Conservation (phyloP, 1,140 invertebrate genomes). For the Drosophila arawakana region DNA sequence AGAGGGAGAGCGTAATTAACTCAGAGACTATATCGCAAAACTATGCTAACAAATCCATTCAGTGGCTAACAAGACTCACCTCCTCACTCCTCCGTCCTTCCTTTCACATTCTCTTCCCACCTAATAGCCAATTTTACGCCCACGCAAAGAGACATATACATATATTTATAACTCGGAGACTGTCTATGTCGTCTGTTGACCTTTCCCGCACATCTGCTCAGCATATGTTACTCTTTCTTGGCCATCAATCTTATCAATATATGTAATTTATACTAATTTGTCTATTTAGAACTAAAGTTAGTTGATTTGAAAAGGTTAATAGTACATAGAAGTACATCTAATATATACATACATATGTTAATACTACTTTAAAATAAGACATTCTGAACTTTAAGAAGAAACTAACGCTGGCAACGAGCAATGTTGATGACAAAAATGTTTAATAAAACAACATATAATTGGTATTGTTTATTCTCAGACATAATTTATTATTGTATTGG, state of each 20-base stretch:
- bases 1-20: slow-evolving; percentile 8
- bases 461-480: slow-evolving; percentile 55
- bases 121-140: slow-evolving; percentile 39
- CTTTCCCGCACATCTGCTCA: slow-evolving; percentile 24
- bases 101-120: neutral
- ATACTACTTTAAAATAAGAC: slow-evolving; percentile 7
- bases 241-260: neutral
- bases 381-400: neutral
- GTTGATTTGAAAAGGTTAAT: neutral
- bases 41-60: slow-evolving; percentile 68
- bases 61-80: slow-evolving; percentile 10
- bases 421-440: slow-evolving; percentile 32
- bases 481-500: slow-evolving; percentile 66
- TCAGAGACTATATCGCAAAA: slow-evolving; percentile 63
- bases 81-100: slow-evolving; percentile 5
- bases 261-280: neutral
- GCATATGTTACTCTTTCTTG: slow-evolving; percentile 9
- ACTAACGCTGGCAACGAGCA: neutral
- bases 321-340: neutral
- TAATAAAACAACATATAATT: slow-evolving; percentile 75
- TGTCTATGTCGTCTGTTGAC: slow-evolving; percentile 11
- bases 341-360: slow-evolving; percentile 56
- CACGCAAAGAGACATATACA: slow-evolving; percentile 16
- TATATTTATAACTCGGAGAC: slow-evolving; percentile 15
- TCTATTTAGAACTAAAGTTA: neutral